Evolutionary conservation across 2,888 invertebrate species (phyloP), one percentile per base, ranked within the genome.

Genomic region (Callosobruchus maculatus): DNA sequence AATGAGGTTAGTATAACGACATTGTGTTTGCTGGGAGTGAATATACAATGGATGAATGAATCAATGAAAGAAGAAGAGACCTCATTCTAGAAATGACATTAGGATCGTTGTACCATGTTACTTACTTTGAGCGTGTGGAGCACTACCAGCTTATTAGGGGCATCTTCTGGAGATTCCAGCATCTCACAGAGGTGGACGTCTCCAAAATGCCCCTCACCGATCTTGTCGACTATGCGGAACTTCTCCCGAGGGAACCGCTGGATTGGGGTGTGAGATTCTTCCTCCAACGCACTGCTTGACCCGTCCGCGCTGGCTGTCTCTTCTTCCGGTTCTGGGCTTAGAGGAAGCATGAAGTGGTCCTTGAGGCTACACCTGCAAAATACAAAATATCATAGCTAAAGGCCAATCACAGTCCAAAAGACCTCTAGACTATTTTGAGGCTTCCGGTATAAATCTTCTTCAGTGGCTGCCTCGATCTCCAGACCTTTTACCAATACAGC

Each of bases 131-230:
- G 87, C 71, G 93, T 92, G 84, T 94, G 93, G 78, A 95, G 94
- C 68, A 93, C 92, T 71, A 94, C 94, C 73, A 93, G 88, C 70
- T 79, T 80, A 74, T 78, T 68, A 26, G 49, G 22, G n/a, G 21
- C 31, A 30, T 21, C 70, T 67, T 26, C 73, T 0, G 73, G 73
- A 18, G 67, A 75, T 21, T 85, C 86, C 80, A 89, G 88, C 82
- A 91, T 89, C 85, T 92, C 91, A 85, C 92, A 92, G 83, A 92
- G 86, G 86, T 92, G 91, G 83, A 92, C 89, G 88, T 94, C 94
- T 80, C 94, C 94, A 85, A 93, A 94, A 83, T 92, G 91, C 77
- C 94, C 94, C 81, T 92, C 91, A 73, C 94, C 94, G 74, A 95
- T 88, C 84, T 93, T 94, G 87, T 94, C 94, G 79, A 94, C 90